Evolutionary conservation across 2,113 vertebrate species (phyloP).

Genomic region (Macaca fascicularis): T2T-MFA8v1.1 NC_088377.1:109269501-109270000

Average conservation of each 20-base stretch:
- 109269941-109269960: neutral
- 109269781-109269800: neutral
- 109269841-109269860: neutral
- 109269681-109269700: neutral
- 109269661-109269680: neutral
- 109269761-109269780: neutral
- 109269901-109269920: neutral
- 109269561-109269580: conserved; percentile 15
- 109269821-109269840: neutral
- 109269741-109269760: neutral
- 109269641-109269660: neutral
- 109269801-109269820: neutral
- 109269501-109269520: conserved; percentile 19
- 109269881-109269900: neutral
- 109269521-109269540: neutral
- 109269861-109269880: neutral
- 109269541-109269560: neutral
- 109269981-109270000: neutral
- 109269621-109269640: neutral
- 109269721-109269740: neutral
- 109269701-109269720: neutral
- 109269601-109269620: neutral
- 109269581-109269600: neutral
- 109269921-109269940: neutral
- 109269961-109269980: neutral